A percentile compares a stretch with the other conserved stretches of the same genome.
These are phyloP conservation scores for Crocuta crocuta DNA, from an alignment of 2,113 vertebrate species.

Conservation along the genomic window DNA sequence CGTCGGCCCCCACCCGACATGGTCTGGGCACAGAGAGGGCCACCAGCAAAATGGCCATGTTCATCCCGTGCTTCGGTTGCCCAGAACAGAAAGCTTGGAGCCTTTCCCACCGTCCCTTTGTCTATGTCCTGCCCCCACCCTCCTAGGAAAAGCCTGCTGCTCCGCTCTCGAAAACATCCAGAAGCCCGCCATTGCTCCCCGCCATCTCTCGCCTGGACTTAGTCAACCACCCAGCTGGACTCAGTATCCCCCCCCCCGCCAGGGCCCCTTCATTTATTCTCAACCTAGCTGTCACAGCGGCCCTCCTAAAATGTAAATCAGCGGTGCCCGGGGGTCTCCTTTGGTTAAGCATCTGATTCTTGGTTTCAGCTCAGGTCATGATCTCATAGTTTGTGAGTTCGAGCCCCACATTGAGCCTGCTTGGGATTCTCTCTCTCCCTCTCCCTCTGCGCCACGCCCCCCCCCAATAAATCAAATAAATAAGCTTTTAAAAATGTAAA, in stretches of 20 bases:
- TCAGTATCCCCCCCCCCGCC: too few species aligned
- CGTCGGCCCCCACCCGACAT: neutral
- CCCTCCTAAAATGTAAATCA: neutral
- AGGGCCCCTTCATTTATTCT: neutral
- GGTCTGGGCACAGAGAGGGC: neutral
- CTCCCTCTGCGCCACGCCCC: too few species aligned
- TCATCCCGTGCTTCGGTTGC: neutral
- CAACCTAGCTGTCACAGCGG: neutral
- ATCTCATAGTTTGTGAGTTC: too few species aligned
- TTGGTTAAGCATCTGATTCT: too few species aligned
- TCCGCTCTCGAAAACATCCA: neutral
- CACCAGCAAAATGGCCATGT: neutral
- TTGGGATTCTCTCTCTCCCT: too few species aligned
- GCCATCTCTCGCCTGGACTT: neutral
- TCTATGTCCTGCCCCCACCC: neutral
- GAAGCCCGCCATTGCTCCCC: neutral
- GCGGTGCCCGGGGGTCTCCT: too few species aligned
- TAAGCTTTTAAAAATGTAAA: too few species aligned
- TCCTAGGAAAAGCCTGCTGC: neutral
- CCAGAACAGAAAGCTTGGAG: neutral
- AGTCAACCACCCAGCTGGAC: neutral
- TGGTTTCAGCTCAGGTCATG: too few species aligned
- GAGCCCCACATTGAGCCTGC: too few species aligned
- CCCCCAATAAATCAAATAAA: too few species aligned
- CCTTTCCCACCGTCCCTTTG: neutral